These are phyloP conservation scores for Axinella damicornis DNA, from an alignment of 37 sponge, comb jelly and placozoan genomes.

Conservation along the genomic window DNA sequence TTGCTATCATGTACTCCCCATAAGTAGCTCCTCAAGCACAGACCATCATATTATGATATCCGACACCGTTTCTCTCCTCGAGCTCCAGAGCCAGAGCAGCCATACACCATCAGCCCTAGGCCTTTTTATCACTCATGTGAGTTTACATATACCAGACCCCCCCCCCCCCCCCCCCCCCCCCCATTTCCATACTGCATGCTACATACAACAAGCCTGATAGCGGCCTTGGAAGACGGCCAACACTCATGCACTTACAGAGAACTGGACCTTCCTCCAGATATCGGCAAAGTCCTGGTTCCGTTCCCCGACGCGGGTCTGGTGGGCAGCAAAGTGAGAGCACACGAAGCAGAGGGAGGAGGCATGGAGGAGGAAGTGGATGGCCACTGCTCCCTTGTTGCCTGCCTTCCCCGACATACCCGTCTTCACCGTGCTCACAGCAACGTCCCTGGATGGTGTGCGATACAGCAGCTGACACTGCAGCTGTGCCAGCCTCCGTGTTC, in stretches of 20 bases:
- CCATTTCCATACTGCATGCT: too few relatives aligned
- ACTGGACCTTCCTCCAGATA: conserved; percentile 72
- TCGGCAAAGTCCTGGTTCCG: conserved; percentile 92
- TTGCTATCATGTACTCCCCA: too few relatives aligned
- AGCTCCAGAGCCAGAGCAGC: too few relatives aligned
- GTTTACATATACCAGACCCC: too few relatives aligned
- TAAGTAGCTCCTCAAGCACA: too few relatives aligned
- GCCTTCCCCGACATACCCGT: conserved; percentile 96
- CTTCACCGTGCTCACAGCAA: conserved; percentile 88
- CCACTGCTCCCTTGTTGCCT: conserved; percentile 98
- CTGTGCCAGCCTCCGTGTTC: background rate
- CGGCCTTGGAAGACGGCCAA: background rate
- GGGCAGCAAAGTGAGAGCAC: conserved; percentile 98
- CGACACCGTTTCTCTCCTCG: too few relatives aligned
- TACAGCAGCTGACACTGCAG: background rate
- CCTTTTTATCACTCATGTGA: too few relatives aligned
- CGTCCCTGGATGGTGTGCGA: conserved; percentile 54
- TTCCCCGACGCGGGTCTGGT: conserved; percentile 89
- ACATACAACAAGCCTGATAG: background rate
- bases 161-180: background rate
- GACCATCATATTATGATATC: too few relatives aligned
- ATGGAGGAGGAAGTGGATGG: conserved; percentile 87
- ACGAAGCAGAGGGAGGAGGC: conserved; percentile 93
- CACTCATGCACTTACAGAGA: background rate
- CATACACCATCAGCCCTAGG: too few relatives aligned